A percentile compares a stretch with the other conserved stretches of the same genome.
phyloP scores from a whole-genome alignment of 2,888 invertebrate species.

The Synergus itoensis region DNA sequence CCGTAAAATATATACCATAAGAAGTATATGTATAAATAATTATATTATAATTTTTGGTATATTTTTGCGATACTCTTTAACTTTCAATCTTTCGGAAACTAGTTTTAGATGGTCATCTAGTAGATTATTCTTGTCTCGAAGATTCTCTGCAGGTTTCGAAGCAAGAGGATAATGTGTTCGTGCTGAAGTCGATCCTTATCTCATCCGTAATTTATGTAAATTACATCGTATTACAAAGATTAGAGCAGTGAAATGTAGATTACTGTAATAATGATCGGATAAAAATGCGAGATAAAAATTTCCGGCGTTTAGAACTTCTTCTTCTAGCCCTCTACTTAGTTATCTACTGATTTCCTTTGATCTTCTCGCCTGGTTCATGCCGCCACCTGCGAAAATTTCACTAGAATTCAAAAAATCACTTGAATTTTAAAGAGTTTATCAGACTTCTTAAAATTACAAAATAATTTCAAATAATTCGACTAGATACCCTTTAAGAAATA shows the following conservation, averaged over 20 bases:
- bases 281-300: slow-evolving; percentile 19
- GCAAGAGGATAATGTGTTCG: slow-evolving; percentile 13
- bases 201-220: slow-evolving; percentile 29
- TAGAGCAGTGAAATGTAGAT: slow-evolving; percentile 1
- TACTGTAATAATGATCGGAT: not conserved
- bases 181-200: slow-evolving; percentile 33
- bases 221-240: slow-evolving; percentile 16
- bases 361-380: not conserved
- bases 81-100: slow-evolving; percentile 8
- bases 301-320: slow-evolving; percentile 22
- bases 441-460: too few species aligned
- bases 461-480: too few species aligned
- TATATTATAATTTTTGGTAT: too few species aligned
- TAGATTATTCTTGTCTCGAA: not conserved
- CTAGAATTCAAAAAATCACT: too few species aligned
- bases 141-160: slow-evolving; percentile 7
- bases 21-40: too few species aligned
- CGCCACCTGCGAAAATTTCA: not conserved
- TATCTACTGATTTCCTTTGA: not conserved
- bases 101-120: not conserved
- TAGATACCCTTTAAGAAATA: too few species aligned
- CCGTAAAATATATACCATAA: too few species aligned
- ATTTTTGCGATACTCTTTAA: not conserved
- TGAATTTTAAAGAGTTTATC: too few species aligned
- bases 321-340: slow-evolving; percentile 6